Percentiles rank a stretch among this genome's conserved stretches.
Evolutionary conservation across 2,113 vertebrate genomes (phyloP).

Genomic region (Muscicapa adusta): DNA sequence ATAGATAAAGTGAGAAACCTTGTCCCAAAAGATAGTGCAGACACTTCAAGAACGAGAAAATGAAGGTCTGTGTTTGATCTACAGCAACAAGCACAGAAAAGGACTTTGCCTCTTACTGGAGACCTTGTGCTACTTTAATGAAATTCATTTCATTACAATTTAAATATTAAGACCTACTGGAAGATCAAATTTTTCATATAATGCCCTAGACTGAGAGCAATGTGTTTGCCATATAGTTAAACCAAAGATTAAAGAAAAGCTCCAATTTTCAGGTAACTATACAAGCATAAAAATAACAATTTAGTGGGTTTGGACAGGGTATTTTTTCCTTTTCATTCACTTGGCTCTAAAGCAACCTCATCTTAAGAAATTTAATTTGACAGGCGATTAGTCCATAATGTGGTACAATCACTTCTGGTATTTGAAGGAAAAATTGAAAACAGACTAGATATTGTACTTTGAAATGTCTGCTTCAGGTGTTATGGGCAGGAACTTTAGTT

Average conservation of each 20-base stretch:
- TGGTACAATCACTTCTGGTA: conserved; percentile 46
- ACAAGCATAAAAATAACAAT: conserved; percentile 43
- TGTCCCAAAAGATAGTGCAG: neutral
- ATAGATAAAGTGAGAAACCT: neutral
- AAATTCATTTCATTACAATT: neutral
- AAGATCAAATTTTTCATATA: conserved; percentile 22
- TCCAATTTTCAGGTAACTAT: conserved; percentile 12
- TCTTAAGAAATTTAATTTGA: conserved; percentile 70
- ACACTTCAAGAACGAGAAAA: neutral
- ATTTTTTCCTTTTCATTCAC: conserved; percentile 50
- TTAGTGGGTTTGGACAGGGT: conserved; percentile 9
- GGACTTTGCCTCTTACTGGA: neutral
- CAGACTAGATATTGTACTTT: conserved; percentile 39
- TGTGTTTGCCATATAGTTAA: conserved; percentile 12
- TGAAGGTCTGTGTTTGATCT: neutral
- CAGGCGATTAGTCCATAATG: conserved; percentile 65
- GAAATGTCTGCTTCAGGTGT: conserved; percentile 1
- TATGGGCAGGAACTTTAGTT: neutral
- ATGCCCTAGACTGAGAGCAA: conserved; percentile 14
- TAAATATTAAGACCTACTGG: neutral
- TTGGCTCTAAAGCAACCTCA: conserved; percentile 39
- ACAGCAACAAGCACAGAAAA: neutral
- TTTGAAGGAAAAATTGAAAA: conserved; percentile 61
- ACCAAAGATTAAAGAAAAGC: conserved; percentile 21
- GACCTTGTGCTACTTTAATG: neutral